Conservation (phyloP, 2,797 vertebrate species). For the Brotula barbata region DNA sequence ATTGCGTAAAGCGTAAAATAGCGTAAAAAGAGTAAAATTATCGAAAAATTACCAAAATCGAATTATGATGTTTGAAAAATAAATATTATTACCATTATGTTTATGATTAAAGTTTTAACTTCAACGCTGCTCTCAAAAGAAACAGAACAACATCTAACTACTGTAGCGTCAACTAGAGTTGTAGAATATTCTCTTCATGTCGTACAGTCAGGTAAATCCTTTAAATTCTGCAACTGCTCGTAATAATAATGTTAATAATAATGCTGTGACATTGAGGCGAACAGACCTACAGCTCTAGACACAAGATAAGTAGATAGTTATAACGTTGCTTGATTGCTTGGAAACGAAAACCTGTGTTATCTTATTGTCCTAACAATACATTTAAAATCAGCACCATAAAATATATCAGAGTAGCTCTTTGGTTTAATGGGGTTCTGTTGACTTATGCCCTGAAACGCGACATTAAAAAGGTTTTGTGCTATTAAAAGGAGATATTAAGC, state of each 20-base stretch:
- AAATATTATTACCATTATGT: too few relatives aligned
- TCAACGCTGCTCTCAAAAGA: too few relatives aligned
- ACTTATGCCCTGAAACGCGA: background rate
- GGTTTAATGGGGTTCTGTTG: constrained; percentile 20
- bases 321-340: background rate
- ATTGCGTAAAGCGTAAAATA: too few relatives aligned
- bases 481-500: background rate
- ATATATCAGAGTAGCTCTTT: constrained; percentile 5
- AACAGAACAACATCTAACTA: too few relatives aligned
- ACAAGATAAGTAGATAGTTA: constrained; percentile 11
- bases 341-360: background rate
- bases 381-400: constrained; percentile 25
- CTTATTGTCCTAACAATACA: constrained; percentile 2
- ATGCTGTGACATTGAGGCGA: background rate
- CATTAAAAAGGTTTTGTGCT: background rate
- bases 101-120: too few relatives aligned
- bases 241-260: too few relatives aligned
- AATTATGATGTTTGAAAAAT: too few relatives aligned
- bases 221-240: background rate
- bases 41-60: too few relatives aligned
- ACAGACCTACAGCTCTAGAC: constrained; percentile 5
- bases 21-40: too few relatives aligned
- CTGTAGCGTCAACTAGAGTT: too few relatives aligned
- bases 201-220: too few relatives aligned
- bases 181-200: constrained; percentile 18